Evolutionary conservation across 2,888 invertebrate genomes (phyloP), one percentile per base, ranked within the genome.

Genomic region (Arge pagana): DNA sequence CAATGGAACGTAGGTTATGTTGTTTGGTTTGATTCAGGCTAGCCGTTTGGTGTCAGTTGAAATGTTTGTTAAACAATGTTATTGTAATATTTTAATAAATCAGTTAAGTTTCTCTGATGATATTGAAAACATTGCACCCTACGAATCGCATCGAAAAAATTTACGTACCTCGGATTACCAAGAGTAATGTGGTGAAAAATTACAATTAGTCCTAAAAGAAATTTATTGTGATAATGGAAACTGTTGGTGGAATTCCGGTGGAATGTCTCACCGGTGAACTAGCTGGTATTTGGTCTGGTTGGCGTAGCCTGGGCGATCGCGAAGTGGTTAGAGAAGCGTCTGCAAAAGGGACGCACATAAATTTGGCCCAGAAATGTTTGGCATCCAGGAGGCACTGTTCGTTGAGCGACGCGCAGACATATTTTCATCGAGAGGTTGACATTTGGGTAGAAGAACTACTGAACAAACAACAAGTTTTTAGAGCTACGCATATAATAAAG

Each of bases 311-410:
- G 60, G 82, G 84, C 31, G 79, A 83, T 24, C 77, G 83, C 65
- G 86, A 87, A 73, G 82, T 87, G 35, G 84, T 84, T 0, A 78
- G 87, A 61, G 87, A 87, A 71, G 84, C 87, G 10, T 86, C 85
- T 23, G 82, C 84, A 1, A 87, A 87, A 69, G 87, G 87, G 13
- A 81, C 82, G 21, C 83, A 85, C 62, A 80, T 86, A 37, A 75
- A 78, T 26, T 71, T 86, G 50, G 85, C 85, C 31, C 71, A 82
- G 45, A 80, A 79, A 60, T 86, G 83, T 72, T 72, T 87, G 15
- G 79, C 81, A 61, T 71, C 72, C 33, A 81, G 83, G 63, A 83
- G 82, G 67, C 76, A 78, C 53, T 82, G 83, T 77, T 78, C 73
- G 56, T 72, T 80, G 51, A 68, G 77, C 15, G 81, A 80, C 35